Evolutionary conservation across 1,140 invertebrate species (phyloP).

Genomic region (Tribolium madens): DNA sequence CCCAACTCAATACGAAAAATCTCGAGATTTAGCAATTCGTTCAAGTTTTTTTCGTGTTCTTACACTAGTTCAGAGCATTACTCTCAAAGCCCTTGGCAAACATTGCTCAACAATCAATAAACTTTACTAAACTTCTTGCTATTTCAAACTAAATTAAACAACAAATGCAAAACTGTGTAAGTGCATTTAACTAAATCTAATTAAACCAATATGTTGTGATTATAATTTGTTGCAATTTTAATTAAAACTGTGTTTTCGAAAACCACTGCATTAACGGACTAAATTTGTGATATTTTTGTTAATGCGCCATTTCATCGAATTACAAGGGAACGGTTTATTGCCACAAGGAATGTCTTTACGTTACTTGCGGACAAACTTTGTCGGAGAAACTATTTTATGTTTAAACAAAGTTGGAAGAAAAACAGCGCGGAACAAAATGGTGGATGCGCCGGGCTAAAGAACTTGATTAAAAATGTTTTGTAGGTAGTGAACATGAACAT

Average conservation of each 20-base stretch:
- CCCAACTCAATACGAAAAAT: neutral
- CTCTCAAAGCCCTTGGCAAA: slow-evolving; percentile 8
- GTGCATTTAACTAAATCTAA: neutral
- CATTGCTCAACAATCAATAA: slow-evolving; percentile 19
- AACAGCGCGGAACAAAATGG: neutral
- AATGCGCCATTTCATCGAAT: neutral
- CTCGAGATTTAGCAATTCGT: neutral
- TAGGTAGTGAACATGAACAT: no score
- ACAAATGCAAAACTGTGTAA: neutral
- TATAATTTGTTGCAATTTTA: neutral
- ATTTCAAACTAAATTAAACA: neutral
- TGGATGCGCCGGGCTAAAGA: slow-evolving; percentile 11
- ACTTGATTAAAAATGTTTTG: no score
- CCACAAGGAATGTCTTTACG: neutral
- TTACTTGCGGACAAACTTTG: neutral
- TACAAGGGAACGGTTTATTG: neutral
- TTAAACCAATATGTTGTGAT: slow-evolving; percentile 13
- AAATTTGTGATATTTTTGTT: neutral
- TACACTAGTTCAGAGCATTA: slow-evolving; percentile 18
- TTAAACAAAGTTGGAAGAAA: neutral
- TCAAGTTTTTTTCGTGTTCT: slow-evolving; percentile 14
- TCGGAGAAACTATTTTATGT: neutral
- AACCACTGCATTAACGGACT: neutral
- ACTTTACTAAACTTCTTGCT: neutral
- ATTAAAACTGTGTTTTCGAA: neutral